Conservation (phyloP, 2,113 vertebrate species). For the Oxygymnocypris stewartii region DNA sequence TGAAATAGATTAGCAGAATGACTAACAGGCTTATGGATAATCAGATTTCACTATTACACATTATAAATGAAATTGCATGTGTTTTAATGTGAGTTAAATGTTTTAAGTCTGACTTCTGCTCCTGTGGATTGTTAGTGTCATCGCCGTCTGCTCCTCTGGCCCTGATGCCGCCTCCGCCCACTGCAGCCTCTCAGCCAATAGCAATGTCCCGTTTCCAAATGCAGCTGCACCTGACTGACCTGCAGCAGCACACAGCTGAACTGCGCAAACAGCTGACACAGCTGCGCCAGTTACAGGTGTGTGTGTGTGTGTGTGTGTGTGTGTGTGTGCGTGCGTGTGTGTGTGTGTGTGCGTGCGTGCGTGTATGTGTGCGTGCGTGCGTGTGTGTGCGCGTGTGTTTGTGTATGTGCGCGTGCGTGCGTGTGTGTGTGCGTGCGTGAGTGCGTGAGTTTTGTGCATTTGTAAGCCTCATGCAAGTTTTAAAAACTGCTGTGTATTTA, state of each 20-base stretch:
- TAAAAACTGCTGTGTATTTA: not conserved
- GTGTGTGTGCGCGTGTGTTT: constrained; percentile 2
- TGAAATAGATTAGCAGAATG: not conserved
- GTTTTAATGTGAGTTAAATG: not conserved
- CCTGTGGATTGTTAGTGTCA: constrained; percentile 64
- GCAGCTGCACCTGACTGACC: constrained; percentile 90
- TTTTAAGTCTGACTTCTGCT: not conserved
- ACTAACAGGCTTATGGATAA: not conserved
- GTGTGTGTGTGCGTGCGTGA: no score
- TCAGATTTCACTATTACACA: not conserved
- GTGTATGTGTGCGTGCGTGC: constrained; percentile 62
- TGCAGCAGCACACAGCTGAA: constrained; percentile 89
- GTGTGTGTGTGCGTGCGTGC: no score
- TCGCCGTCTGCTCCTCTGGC: constrained; percentile 79
- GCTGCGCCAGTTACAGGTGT: constrained; percentile 90
- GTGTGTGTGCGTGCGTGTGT: not conserved
- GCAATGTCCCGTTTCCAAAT: constrained; percentile 87
- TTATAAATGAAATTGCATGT: not conserved
- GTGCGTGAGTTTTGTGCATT: not conserved
- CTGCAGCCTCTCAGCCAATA: constrained; percentile 79
- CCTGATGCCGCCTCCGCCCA: constrained; percentile 79
- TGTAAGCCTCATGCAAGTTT: not conserved
- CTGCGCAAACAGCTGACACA: constrained; percentile 92
- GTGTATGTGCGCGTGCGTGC: not conserved
- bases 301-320: constrained; percentile 4